These are phyloP conservation scores for Muscicapa comitata DNA, from an alignment of 2,797 vertebrate genomes.

Conservation along the genomic window DNA sequence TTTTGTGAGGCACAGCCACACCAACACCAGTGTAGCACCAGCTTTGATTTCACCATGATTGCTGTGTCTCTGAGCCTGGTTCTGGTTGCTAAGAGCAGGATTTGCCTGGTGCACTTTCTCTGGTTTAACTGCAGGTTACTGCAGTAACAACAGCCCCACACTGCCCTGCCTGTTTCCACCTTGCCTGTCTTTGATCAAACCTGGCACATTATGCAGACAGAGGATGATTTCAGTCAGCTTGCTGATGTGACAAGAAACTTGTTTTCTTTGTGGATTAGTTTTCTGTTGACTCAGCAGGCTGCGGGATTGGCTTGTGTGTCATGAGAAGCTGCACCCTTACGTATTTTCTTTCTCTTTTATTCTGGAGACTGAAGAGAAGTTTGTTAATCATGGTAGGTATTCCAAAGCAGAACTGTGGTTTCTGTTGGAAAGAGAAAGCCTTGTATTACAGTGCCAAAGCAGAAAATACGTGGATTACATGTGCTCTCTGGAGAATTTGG, in stretches of 20 bases:
- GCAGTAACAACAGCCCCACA: neutral
- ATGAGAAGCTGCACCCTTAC: neutral
- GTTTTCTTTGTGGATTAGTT: neutral
- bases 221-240: neutral
- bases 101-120: neutral
- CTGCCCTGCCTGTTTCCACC: neutral
- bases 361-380: neutral
- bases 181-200: neutral
- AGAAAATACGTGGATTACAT: neutral
- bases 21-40: neutral
- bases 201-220: neutral
- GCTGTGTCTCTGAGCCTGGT: neutral
- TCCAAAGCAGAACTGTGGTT: neutral
- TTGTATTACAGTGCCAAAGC: neutral
- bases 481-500: neutral
- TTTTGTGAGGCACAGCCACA: fast-evolving
- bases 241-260: neutral
- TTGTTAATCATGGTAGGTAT: neutral
- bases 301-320: neutral
- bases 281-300: neutral
- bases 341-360: neutral
- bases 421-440: neutral
- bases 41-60: neutral
- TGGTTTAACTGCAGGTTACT: neutral
- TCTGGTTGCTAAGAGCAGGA: neutral